Evolutionary conservation across 2,888 invertebrate genomes (phyloP).

Genomic region (Deroplatys truncata): DNA sequence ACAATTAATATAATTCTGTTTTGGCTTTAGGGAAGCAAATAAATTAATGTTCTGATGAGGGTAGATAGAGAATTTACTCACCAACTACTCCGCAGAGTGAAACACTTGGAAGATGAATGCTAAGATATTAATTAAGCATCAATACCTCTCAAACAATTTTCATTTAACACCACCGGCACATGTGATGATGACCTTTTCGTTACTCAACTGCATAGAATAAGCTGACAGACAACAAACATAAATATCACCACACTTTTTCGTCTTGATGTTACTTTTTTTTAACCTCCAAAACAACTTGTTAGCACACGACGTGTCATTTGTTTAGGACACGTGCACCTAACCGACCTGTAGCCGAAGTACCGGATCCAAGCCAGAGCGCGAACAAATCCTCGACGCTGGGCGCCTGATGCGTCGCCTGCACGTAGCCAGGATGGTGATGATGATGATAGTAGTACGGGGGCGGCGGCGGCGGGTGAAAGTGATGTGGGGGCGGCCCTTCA

Average conservation of each 20-base stretch:
- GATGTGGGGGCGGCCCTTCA: slow-evolving; percentile 3
- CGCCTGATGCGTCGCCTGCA: slow-evolving; percentile 30
- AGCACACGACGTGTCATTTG: no score
- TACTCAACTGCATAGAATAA: neutral
- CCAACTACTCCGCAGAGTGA: neutral
- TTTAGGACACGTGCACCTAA: neutral
- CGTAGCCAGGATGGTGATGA: neutral
- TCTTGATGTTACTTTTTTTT: neutral
- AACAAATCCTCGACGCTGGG: slow-evolving; percentile 71
- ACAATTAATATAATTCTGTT: no score
- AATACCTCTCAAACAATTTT: neutral
- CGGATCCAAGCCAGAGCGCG: slow-evolving; percentile 68
- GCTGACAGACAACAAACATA: neutral
- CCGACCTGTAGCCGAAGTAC: slow-evolving; percentile 35
- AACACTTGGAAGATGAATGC: neutral
- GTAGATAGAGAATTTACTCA: neutral
- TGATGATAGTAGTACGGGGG: slow-evolving; percentile 8
- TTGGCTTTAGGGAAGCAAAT: no score
- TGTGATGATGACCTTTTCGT: neutral
- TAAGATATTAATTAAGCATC: neutral
- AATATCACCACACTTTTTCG: neutral
- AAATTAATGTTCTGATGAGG: no score
- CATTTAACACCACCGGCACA: no score
- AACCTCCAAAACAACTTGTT: neutral
- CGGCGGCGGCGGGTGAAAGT: slow-evolving; percentile 29